Percentiles rank a stretch among this genome's conserved stretches.
Evolutionary conservation across 2,113 vertebrate genomes (phyloP).

Genomic region (Urocolius indicus): DNA sequence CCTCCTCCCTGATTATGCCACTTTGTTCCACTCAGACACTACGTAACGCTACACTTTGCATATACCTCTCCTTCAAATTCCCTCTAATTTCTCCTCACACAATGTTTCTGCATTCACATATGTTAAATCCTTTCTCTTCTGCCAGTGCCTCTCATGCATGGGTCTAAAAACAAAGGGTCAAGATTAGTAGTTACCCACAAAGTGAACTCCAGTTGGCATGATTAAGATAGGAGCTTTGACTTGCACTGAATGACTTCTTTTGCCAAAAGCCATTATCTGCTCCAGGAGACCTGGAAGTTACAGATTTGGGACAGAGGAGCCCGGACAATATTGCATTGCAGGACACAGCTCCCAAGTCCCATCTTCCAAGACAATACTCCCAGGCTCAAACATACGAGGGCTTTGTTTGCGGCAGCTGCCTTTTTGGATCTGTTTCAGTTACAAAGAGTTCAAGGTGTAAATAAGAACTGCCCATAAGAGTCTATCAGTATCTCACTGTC

Average conservation of each 20-base stretch:
- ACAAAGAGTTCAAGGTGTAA: not conserved
- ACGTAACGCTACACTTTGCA: accelerated
- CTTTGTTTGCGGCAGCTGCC: not conserved
- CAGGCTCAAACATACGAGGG: not conserved
- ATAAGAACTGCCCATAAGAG: not conserved
- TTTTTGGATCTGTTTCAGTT: not conserved
- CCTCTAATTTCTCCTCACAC: not conserved
- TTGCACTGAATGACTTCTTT: not conserved
- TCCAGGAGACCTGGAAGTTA: not conserved
- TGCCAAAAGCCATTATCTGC: not conserved
- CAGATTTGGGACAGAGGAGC: not conserved
- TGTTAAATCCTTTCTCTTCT: not conserved
- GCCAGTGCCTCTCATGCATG: accelerated
- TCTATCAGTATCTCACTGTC: not conserved
- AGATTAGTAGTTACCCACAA: not conserved
- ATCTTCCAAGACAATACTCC: accelerated
- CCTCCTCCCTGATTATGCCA: not conserved
- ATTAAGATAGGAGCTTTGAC: not conserved
- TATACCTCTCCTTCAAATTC: not conserved
- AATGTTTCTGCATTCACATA: accelerated
- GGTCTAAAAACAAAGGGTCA: not conserved
- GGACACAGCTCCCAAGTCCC: not conserved
- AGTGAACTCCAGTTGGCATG: accelerated
- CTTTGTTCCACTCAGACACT: not conserved
- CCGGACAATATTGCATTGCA: accelerated